phyloP scores from a whole-genome alignment of 2,113 vertebrate species.

The Serinus canaria region DNA sequence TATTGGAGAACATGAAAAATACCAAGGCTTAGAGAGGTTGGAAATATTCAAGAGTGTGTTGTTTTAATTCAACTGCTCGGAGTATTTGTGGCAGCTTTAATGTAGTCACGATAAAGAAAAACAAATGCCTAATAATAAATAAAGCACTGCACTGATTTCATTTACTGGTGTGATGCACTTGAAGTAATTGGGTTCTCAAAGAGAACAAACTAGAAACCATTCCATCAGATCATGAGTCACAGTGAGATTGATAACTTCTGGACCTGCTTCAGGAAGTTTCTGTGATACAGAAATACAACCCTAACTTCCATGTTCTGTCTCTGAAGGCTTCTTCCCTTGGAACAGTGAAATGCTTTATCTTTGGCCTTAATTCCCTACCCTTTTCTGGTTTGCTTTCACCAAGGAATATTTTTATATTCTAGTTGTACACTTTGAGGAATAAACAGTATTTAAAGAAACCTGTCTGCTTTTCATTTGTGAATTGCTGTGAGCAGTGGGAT shows the following conservation, averaged over 20 bases:
- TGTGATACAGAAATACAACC: background rate
- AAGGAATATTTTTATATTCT: slow-evolving; percentile 11
- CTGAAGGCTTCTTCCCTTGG: background rate
- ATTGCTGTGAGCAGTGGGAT: background rate
- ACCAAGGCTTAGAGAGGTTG: background rate
- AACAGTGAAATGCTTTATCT: background rate
- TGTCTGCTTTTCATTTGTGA: background rate
- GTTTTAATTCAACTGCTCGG: background rate
- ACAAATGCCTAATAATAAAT: slow-evolving; percentile 39
- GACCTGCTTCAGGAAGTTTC: background rate
- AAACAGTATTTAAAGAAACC: background rate
- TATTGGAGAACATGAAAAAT: slow-evolving; percentile 1
- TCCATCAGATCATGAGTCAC: background rate
- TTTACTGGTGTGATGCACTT: slow-evolving; percentile 35
- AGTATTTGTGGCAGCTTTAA: background rate
- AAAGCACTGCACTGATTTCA: background rate
- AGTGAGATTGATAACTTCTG: background rate
- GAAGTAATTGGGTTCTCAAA: slow-evolving; percentile 33
- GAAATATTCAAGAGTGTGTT: background rate
- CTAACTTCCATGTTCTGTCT: background rate
- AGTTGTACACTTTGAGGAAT: background rate
- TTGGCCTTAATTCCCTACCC: background rate
- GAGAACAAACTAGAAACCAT: background rate
- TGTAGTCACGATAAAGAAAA: background rate
- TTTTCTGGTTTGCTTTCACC: slow-evolving; percentile 1